Percentiles rank a stretch among this genome's conserved stretches.
These are phyloP conservation scores for Varecia variegata DNA, from an alignment of 2,797 vertebrate species.

Conservation along the genomic window DNA sequence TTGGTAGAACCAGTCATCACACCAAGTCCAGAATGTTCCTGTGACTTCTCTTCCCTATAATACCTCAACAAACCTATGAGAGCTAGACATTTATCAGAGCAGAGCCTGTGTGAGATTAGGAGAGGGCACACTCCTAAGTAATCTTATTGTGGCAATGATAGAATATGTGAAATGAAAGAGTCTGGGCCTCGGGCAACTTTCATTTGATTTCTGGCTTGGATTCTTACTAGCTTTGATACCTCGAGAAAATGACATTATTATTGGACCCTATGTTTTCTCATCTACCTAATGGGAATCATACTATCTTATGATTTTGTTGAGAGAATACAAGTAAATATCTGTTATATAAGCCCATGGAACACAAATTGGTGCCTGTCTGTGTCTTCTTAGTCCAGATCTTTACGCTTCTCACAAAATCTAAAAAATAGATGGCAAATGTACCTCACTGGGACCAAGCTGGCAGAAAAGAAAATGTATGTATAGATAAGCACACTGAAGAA, in stretches of 20 bases:
- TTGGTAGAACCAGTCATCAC: not conserved
- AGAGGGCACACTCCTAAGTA: not conserved
- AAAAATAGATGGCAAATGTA: not conserved
- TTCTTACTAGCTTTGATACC: not conserved
- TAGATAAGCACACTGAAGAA: not conserved
- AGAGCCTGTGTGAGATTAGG: not conserved
- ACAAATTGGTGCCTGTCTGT: not conserved
- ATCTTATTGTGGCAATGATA: not conserved
- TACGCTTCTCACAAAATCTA: not conserved
- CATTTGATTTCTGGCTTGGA: not conserved
- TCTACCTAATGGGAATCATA: not conserved
- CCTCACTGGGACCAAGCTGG: not conserved
- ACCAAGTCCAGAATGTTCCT: not conserved
- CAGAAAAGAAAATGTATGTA: not conserved
- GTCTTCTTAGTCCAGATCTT: not conserved
- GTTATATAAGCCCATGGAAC: not conserved
- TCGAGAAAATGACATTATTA: not conserved
- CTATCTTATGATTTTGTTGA: not conserved
- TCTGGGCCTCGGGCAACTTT: not conserved
- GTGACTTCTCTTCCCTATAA: not conserved
- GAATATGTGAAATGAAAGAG: not conserved
- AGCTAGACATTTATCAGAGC: not conserved
- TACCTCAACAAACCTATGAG: not conserved
- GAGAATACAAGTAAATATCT: not conserved
- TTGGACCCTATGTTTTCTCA: not conserved